Percentiles rank a stretch among this genome's conserved stretches.
Evolutionary conservation across 2,797 vertebrate genomes (phyloP).

Genomic region (Syngnathus rostellatus): DNA sequence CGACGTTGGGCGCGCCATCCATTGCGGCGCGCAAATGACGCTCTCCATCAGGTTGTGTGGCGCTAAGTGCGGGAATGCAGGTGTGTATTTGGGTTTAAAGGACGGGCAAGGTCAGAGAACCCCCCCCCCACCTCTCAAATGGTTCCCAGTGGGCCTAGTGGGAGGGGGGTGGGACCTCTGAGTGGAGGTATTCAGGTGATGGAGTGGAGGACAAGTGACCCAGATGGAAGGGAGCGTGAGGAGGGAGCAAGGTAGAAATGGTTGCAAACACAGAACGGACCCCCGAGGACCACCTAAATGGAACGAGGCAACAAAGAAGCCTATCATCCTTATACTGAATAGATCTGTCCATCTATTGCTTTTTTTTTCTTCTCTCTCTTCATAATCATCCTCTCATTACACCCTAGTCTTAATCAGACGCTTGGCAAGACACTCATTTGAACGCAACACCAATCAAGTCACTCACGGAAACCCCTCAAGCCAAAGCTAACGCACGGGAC

Average conservation of each 20-base stretch:
- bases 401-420: constrained; percentile 76
- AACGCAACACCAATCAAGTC: constrained; percentile 65
- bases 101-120: constrained; percentile 48
- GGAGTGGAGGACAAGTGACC: constrained; percentile 51
- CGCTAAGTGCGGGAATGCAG: constrained; percentile 14
- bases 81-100: constrained; percentile 31
- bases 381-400: constrained; percentile 62
- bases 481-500: constrained; percentile 55
- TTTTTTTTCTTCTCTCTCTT: constrained; percentile 36
- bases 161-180: not conserved
- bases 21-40: constrained; percentile 50
- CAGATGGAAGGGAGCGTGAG: constrained; percentile 39
- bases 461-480: constrained; percentile 40
- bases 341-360: constrained; percentile 55
- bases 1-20: constrained; percentile 48
- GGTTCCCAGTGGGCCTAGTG: constrained; percentile 36
- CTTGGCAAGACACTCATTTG: constrained; percentile 66
- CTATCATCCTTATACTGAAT: constrained; percentile 61
- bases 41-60: constrained; percentile 45
- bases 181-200: constrained; percentile 44
- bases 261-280: constrained; percentile 45
- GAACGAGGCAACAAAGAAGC: constrained; percentile 61
- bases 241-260: constrained; percentile 28
- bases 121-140: constrained; percentile 12
- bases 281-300: constrained; percentile 53